Evolutionary conservation across 1,140 invertebrate species (phyloP).

Genomic region (Pomacea maculata): DNA sequence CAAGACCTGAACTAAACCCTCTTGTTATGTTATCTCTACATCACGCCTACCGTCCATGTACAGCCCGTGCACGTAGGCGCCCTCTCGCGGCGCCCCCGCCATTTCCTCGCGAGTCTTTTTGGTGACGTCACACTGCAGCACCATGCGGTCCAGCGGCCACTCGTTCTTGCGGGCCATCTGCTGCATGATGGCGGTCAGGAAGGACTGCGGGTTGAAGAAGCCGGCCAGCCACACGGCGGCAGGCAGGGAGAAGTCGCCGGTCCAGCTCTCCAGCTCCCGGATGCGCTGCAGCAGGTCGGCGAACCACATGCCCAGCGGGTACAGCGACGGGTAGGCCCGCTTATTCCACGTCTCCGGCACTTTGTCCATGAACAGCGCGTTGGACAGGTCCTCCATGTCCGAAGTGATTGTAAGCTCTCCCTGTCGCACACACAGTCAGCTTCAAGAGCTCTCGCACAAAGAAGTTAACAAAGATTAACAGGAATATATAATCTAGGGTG

Average conservation of each 20-base stretch:
- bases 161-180: slow-evolving; percentile 78
- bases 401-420: slow-evolving; percentile 94
- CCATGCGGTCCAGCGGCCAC: slow-evolving; percentile 96
- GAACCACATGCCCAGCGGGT: slow-evolving; percentile 90
- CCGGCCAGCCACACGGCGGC: slow-evolving; percentile 93
- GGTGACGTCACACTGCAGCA: slow-evolving; percentile 94
- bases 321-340: slow-evolving; percentile 90
- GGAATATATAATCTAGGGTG: too few species aligned
- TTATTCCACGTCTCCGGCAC: slow-evolving; percentile 87
- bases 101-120: slow-evolving; percentile 96
- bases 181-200: slow-evolving; percentile 97
- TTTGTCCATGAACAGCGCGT: slow-evolving; percentile 89
- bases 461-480: not conserved
- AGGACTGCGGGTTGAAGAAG: slow-evolving; percentile 96
- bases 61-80: slow-evolving; percentile 93
- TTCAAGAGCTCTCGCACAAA: not conserved
- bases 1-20: slow-evolving; percentile 73
- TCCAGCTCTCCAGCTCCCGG: slow-evolving; percentile 92
- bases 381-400: slow-evolving; percentile 94
- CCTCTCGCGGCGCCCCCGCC: slow-evolving; percentile 83
- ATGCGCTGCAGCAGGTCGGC: slow-evolving; percentile 86
- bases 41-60: slow-evolving; percentile 83
- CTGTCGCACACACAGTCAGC: slow-evolving; percentile 62
- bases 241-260: slow-evolving; percentile 92
- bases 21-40: slow-evolving; percentile 71